Evolutionary conservation across 2,113 vertebrate species (phyloP), one percentile per base, ranked within the genome.

Genomic region (Ceyx cyanopectus): DNA sequence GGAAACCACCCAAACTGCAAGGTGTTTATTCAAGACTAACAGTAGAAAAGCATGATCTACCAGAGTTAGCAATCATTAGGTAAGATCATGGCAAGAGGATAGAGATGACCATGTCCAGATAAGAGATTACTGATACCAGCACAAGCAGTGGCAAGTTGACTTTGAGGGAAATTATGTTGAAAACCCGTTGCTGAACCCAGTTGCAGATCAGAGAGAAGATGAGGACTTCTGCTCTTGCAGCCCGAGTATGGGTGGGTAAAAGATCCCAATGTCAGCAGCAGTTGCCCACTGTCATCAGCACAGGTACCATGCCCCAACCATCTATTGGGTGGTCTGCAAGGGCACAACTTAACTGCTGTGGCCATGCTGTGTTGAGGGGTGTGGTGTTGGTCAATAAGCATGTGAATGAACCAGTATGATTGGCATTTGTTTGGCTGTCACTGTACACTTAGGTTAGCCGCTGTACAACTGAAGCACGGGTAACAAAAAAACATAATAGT

Each of bases 281-380:
- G 26, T 2, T 81, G 30, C 27, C 17, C 24, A 15, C 29, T 40
- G 7, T 40, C 30, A 24, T 89, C 58, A 66, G 67, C 56, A 69
- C 0, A 0, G 41, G n/a, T 27, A 58, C 23, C 23, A 12, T 76
- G 50, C 41, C 45, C 53, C 2, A 1, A 0, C 18, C 29, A 40
- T 16, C 48, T 10, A 30, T 9, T 2, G 7, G n/a, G 45, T 61
- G 21, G 9, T 79, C 56, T 73, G 60, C 45, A 50, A 70, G 51
- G 46, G 19, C 50, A 40, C 1, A 1, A 32, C 23, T 61, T 37
- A 77, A 19, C 32, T 54, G 27, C 18, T 24, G 34, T 23, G 41
- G 60, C 66, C 1, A 0, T 9, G 32, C 46, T 74, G 50, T 14
- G 18, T 26, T 57, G 30, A 85, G 41, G 61, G 16, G 34, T 66